Evolutionary conservation across 2,113 vertebrate genomes (phyloP).

Genomic region (Mormyrus iriodes): DNA sequence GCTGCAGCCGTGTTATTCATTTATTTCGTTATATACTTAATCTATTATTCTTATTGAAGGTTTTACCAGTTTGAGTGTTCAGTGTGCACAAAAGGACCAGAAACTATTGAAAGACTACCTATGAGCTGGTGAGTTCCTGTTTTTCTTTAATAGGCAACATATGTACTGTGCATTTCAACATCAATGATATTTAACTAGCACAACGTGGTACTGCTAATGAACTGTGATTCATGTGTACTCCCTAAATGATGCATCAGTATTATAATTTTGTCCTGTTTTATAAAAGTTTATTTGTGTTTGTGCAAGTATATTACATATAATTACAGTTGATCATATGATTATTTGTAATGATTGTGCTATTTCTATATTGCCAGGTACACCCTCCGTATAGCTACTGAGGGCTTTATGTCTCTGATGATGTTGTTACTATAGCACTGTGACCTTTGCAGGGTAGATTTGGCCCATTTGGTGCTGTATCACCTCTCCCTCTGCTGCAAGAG

Average conservation of each 20-base stretch:
- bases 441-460: slow-evolving; percentile 77
- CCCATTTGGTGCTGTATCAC: slow-evolving; percentile 85
- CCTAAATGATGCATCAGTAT: not conserved
- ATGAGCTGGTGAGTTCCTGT: slow-evolving; percentile 72
- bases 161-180: not conserved
- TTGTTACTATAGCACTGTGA: slow-evolving; percentile 11
- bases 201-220: not conserved
- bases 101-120: slow-evolving; percentile 78
- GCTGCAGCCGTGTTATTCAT: not conserved
- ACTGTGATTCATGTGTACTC: not conserved
- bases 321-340: not conserved
- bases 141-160: not conserved
- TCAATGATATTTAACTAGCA: not conserved
- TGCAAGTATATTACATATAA: not conserved
- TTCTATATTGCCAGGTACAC: not conserved
- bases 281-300: not conserved
- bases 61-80: slow-evolving; percentile 89
- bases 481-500: slow-evolving; percentile 90
- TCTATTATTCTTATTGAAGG: slow-evolving; percentile 44
- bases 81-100: slow-evolving; percentile 75
- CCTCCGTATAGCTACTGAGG: not conserved
- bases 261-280: not conserved
- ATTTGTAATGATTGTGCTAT: not conserved
- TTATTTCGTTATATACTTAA: not conserved
- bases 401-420: not conserved